Percentiles rank a stretch among this genome's conserved stretches.
Evolutionary conservation across 2,113 vertebrate genomes (phyloP).

Genomic region (Paedocypris sp.): DNA sequence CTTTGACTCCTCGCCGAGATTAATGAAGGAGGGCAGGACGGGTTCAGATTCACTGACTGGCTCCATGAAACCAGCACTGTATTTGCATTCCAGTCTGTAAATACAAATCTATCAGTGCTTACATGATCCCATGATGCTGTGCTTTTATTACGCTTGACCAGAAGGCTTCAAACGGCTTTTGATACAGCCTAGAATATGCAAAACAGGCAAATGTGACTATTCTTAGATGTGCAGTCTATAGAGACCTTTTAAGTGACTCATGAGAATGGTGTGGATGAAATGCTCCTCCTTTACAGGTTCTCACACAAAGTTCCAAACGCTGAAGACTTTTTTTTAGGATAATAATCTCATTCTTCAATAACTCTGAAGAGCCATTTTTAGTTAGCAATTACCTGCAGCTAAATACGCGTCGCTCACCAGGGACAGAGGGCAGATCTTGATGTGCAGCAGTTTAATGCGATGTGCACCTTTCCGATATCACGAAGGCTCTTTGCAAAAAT

Average conservation of each 20-base stretch:
- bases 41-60: slow-evolving; percentile 10
- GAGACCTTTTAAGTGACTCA: too few species aligned
- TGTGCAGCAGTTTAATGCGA: slow-evolving; percentile 35
- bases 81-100: slow-evolving; percentile 4
- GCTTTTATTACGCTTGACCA: neutral
- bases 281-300: too few species aligned
- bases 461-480: slow-evolving; percentile 31
- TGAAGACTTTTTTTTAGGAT: slow-evolving; percentile 1
- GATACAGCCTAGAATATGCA: neutral
- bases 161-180: neutral
- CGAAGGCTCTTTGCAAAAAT: slow-evolving; percentile 33
- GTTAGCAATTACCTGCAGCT: slow-evolving; percentile 33
- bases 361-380: slow-evolving; percentile 28
- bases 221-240: neutral
- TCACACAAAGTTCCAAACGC: too few species aligned
- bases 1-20: slow-evolving; percentile 17
- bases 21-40: slow-evolving; percentile 20
- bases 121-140: neutral
- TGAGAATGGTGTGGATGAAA: too few species aligned
- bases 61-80: slow-evolving; percentile 10
- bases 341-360: slow-evolving; percentile 15
- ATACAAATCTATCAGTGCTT: neutral
- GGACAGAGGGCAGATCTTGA: slow-evolving; percentile 38
- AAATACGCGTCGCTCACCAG: slow-evolving; percentile 33
- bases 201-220: neutral